phyloP scores from a whole-genome alignment of 2,888 invertebrate genomes.

The Sinopyrophorus schimmeli region DNA sequence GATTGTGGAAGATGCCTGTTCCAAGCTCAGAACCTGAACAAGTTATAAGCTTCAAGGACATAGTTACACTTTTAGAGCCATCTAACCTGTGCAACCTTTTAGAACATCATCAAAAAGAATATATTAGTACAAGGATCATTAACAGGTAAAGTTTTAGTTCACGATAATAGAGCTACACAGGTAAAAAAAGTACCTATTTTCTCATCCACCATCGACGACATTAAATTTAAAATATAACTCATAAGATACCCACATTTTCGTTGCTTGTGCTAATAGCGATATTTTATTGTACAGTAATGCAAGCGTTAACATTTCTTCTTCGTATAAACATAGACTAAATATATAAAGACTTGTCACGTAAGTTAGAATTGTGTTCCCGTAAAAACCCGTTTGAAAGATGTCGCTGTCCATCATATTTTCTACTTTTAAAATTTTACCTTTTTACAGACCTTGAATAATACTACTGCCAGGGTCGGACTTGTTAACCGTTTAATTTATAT shows the following conservation, averaged over 20 bases:
- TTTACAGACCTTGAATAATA: too few species aligned
- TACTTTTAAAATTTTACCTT: too few species aligned
- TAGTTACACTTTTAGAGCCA: conserved; percentile 47
- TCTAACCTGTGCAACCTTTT: conserved; percentile 51
- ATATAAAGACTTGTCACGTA: too few species aligned
- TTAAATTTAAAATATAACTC: conserved; percentile 47
- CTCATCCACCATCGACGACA: too few species aligned
- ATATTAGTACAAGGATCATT: conserved; percentile 48
- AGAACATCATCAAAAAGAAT: conserved; percentile 48
- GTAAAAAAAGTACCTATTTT: too few species aligned
- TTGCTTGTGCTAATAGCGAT: conserved; percentile 48
- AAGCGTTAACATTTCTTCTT: conserved; percentile 43
- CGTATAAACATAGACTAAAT: too few species aligned
- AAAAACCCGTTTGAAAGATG: too few species aligned
- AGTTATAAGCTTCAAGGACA: conserved; percentile 49
- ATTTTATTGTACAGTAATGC: conserved; percentile 47
- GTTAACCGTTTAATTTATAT: too few species aligned
- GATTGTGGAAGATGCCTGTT: conserved; percentile 50
- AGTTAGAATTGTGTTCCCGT: too few species aligned
- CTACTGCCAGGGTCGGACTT: too few species aligned
- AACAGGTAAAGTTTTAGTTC: conserved; percentile 48
- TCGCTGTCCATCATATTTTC: too few species aligned
- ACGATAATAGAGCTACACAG: conserved; percentile 48
- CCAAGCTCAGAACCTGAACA: conserved; percentile 48
- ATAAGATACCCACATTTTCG: conserved; percentile 50